Conservation (phyloP, 2,113 vertebrate species). For the Clarias macrocephalus region DNA sequence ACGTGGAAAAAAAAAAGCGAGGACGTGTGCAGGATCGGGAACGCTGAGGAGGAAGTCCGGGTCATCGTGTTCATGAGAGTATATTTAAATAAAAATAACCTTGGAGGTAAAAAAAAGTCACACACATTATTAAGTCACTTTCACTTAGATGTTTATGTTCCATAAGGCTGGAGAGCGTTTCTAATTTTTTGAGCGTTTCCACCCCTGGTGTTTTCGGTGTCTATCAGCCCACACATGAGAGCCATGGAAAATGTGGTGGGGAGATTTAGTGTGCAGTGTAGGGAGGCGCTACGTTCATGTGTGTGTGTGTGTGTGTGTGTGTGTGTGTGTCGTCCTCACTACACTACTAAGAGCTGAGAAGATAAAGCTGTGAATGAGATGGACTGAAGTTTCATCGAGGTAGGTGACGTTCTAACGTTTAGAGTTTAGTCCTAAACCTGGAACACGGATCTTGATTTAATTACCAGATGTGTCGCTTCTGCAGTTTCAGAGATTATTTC, state of each 20-base stretch:
- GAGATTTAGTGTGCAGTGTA: constrained; percentile 38
- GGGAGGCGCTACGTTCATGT: constrained; percentile 57
- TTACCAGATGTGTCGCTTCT: not conserved
- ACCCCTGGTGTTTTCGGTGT: not conserved
- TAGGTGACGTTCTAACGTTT: not conserved
- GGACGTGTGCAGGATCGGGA: not conserved
- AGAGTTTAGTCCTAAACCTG: not conserved
- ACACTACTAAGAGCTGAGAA: not conserved
- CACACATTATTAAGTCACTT: not conserved
- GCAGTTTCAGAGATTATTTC: not conserved
- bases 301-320: constrained; percentile 26
- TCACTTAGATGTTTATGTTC: not conserved
- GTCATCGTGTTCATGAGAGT: not conserved
- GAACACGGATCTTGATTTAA: not conserved
- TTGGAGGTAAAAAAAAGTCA: not conserved
- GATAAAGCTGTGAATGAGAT: not conserved
- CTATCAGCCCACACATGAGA: constrained; percentile 9
- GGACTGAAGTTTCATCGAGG: not conserved
- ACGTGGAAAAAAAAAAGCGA: not conserved
- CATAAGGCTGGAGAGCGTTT: not conserved
- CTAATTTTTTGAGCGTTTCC: not conserved
- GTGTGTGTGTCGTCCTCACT: not conserved
- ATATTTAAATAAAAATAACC: not conserved
- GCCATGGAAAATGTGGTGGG: constrained; percentile 44
- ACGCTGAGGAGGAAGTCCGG: not conserved